Conservation (phyloP, 2,113 vertebrate species). For the Aphyosemion australe region DNA sequence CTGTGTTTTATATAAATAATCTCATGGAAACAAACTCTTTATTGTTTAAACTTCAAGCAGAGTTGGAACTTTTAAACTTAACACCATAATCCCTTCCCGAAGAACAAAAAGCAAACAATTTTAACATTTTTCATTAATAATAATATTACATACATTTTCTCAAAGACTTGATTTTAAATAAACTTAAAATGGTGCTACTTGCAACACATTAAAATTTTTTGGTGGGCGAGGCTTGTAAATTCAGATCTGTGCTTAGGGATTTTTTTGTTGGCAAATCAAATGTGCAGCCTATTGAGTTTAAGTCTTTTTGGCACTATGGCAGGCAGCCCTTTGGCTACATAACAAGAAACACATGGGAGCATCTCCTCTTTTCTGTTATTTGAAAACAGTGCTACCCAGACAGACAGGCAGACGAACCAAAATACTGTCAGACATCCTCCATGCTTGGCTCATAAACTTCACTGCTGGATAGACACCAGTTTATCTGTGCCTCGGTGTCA, state of each 20-base stretch:
- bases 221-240: too few species aligned
- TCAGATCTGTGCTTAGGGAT: not conserved
- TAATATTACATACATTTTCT: not conserved
- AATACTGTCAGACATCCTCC: slow-evolving; percentile 27
- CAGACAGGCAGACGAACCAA: slow-evolving; percentile 21
- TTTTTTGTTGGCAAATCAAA: not conserved
- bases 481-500: slow-evolving; percentile 45
- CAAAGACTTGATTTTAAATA: not conserved
- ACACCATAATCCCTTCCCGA: too few species aligned
- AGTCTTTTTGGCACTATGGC: not conserved
- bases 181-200: not conserved
- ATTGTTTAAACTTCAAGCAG: not conserved
- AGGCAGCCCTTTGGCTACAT: not conserved
- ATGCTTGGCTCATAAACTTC: slow-evolving; percentile 35
- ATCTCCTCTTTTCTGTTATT: slow-evolving; percentile 13
- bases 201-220: too few species aligned
- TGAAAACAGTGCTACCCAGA: slow-evolving; percentile 23
- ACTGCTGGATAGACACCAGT: slow-evolving; percentile 45
- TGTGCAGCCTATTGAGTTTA: not conserved
- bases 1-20: not conserved
- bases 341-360: slow-evolving; percentile 18
- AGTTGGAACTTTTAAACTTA: not conserved
- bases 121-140: not conserved
- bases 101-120: not conserved
- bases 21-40: not conserved